A percentile compares a stretch with the other conserved stretches of the same genome.
phyloP scores from a whole-genome alignment of 2,888 invertebrate genomes.

The Thelaira solivaga region DNA sequence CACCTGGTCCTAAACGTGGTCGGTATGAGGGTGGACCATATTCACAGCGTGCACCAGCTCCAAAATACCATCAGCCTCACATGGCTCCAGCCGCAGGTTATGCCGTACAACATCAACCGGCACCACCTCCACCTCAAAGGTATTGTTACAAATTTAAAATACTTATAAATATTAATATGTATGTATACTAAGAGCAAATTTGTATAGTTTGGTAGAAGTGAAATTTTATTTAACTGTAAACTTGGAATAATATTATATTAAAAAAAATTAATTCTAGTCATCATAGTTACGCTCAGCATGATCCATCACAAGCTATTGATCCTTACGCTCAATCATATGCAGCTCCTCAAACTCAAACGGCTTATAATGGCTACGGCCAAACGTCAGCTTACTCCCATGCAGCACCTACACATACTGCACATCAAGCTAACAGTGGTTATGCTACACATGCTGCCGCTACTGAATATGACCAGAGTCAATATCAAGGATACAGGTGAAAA shows the following conservation, averaged over 20 bases:
- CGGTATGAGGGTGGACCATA: slow-evolving; percentile 76
- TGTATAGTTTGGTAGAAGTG: neutral
- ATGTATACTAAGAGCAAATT: neutral
- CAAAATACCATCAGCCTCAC: slow-evolving; percentile 75
- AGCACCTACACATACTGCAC: slow-evolving; percentile 66
- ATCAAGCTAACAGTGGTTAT: slow-evolving; percentile 72
- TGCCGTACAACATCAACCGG: slow-evolving; percentile 70
- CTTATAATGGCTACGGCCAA: slow-evolving; percentile 76
- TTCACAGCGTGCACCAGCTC: slow-evolving; percentile 74
- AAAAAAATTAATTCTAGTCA: slow-evolving; percentile 69
- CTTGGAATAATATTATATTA: neutral
- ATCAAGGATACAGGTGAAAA: slow-evolving; percentile 75
- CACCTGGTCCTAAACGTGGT: slow-evolving; percentile 76
- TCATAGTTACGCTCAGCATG: slow-evolving; percentile 74
- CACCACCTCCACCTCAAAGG: slow-evolving; percentile 69
- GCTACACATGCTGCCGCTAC: slow-evolving; percentile 66
- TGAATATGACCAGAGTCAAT: slow-evolving; percentile 77
- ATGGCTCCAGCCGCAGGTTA: slow-evolving; percentile 67
- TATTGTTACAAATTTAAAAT: slow-evolving; percentile 49
- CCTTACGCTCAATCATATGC: slow-evolving; percentile 76
- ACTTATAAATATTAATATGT: neutral
- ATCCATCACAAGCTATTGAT: slow-evolving; percentile 75
- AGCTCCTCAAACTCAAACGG: slow-evolving; percentile 70
- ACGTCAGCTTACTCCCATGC: slow-evolving; percentile 71
- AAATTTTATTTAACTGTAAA: neutral